These are phyloP conservation scores for Diloba caeruleocephala DNA, from an alignment of 2,888 invertebrate species.

Conservation along the genomic window DNA sequence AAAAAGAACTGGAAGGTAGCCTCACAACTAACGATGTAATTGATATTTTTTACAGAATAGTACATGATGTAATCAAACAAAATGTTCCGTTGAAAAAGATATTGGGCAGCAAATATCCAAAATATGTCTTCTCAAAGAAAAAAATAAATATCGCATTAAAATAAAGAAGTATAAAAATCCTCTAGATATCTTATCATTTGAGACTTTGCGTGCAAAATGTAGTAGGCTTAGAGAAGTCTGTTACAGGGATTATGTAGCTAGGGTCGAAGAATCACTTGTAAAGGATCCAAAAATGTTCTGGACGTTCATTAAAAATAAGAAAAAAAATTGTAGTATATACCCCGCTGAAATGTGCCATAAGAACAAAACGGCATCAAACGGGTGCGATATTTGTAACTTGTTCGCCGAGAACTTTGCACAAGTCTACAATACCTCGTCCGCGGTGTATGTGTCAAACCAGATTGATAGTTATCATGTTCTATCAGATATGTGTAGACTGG, in stretches of 20 bases:
- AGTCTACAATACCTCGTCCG: neutral
- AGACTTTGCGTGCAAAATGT: conserved; percentile 12
- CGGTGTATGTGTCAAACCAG: neutral
- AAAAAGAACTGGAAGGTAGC: neutral
- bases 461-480: neutral
- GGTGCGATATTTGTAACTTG: conserved; percentile 20
- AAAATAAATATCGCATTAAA: conserved; percentile 21
- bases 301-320: conserved; percentile 29
- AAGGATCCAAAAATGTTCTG: conserved; percentile 35
- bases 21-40: neutral
- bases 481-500: neutral
- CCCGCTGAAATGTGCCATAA: conserved; percentile 18
- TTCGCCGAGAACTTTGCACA: conserved; percentile 16
- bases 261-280: conserved; percentile 14
- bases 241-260: conserved; percentile 8
- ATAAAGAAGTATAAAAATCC: conserved; percentile 37
- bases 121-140: conserved; percentile 25
- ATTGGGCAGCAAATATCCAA: conserved; percentile 20
- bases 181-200: conserved; percentile 13
- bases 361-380: conserved; percentile 6
- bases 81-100: conserved; percentile 10
- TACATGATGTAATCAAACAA: neutral
- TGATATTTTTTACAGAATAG: neutral
- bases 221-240: neutral
- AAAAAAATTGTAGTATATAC: conserved; percentile 16